Conservation (phyloP, 2,797 vertebrate species). For the Hemibagrus guttatus region DNA sequence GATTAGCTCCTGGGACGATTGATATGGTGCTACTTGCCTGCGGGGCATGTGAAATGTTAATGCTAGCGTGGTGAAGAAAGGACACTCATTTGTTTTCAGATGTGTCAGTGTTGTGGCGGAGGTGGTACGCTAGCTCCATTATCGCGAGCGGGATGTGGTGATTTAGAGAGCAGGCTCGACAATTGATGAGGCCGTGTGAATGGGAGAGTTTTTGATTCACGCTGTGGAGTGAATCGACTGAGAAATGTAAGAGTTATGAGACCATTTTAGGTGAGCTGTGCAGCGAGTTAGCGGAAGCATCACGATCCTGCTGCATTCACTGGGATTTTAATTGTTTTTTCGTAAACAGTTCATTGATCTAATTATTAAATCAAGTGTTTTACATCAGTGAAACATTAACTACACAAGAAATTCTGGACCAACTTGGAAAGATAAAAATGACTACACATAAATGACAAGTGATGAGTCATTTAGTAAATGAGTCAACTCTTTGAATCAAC, state of each 20-base stretch:
- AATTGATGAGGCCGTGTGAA: conserved; percentile 18
- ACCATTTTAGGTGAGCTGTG: not conserved
- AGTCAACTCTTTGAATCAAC: not conserved
- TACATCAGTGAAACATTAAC: not conserved
- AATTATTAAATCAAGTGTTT: not conserved
- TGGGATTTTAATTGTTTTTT: too few relatives aligned
- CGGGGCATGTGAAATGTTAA: conserved; percentile 42
- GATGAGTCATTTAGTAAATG: not conserved
- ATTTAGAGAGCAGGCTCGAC: conserved; percentile 15
- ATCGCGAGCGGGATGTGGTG: conserved; percentile 18
- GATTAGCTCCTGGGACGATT: conserved; percentile 37
- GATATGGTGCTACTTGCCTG: conserved; percentile 20
- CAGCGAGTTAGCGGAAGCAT: not conserved
- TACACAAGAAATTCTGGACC: not conserved
- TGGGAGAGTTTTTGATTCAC: not conserved
- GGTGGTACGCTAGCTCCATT: conserved; percentile 25
- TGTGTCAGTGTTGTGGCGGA: conserved; percentile 5
- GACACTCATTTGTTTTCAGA: conserved; percentile 43
- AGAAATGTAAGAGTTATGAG: conserved; percentile 13
- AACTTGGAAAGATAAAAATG: not conserved
- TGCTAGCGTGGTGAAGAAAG: conserved; percentile 34
- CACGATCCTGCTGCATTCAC: not conserved
- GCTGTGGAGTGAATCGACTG: not conserved
- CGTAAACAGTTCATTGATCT: not conserved
- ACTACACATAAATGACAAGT: not conserved